These are phyloP conservation scores for Lamprotornis superbus DNA, from an alignment of 2,113 vertebrate genomes.

Conservation along the genomic window DNA sequence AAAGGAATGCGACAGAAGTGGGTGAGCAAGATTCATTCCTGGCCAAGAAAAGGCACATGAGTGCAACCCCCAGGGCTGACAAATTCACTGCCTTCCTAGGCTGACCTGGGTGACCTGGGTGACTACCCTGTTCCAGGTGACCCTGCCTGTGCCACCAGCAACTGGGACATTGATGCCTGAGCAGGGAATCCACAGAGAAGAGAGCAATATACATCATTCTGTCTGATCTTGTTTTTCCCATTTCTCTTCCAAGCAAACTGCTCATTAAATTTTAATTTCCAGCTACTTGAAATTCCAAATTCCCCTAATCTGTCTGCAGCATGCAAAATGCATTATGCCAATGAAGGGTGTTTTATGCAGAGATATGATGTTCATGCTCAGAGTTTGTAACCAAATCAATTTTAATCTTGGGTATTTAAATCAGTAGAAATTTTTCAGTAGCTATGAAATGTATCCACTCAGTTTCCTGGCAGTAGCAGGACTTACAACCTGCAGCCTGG, in stretches of 20 bases:
- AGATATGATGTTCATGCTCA: background rate
- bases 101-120: background rate
- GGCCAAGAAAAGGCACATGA: background rate
- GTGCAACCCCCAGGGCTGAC: background rate
- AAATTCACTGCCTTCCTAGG: background rate
- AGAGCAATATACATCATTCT: background rate
- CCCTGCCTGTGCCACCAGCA: background rate
- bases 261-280: conserved; percentile 60
- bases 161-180: rapidly evolving
- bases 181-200: background rate
- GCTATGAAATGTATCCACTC: background rate
- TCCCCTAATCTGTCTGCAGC: conserved; percentile 27
- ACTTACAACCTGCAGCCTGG: background rate
- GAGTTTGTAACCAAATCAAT: conserved; percentile 20
- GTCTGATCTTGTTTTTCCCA: background rate
- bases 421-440: background rate
- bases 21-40: background rate
- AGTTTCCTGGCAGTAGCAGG: background rate
- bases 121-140: background rate
- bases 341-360: conserved; percentile 20
- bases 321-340: conserved; percentile 41
- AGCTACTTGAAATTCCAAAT: conserved; percentile 52
- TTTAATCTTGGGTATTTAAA: conserved; percentile 25
- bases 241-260: background rate
- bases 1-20: background rate